Evolutionary conservation across 2,113 vertebrate genomes (phyloP), one percentile per base, ranked within the genome.

Genomic region (Python bivittatus): DNA sequence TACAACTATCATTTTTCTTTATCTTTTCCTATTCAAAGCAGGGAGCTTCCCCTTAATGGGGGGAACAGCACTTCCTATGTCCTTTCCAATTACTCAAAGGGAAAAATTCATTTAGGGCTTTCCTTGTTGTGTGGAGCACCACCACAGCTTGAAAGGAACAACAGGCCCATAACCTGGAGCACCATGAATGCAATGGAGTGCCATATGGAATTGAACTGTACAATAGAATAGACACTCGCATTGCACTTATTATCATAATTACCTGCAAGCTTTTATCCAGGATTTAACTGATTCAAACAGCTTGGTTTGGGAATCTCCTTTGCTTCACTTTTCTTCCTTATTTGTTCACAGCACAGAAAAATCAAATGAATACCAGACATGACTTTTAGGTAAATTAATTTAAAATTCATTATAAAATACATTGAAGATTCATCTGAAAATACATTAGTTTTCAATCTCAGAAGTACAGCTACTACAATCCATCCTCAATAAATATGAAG

Each of bases 381-480:
- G 20, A 83, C 90, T 94, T 92, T 95, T 87, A 87, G 89, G 58
- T 57, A 85, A 33, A 91, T 92, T 96, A 95, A 94, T 96, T 96
- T 95, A 92, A 94, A 94, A 95, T 95, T 91, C 92, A 90, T 93
- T 94, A 94, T 57, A 92, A 95, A 93, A 52, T 93, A 95, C 57
- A 42, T 84, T 1, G 0, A 95, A 64, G 20, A 93, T 95, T 95
- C 88, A 94, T 38, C 27, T 92, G 90, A 94, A 92, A 89, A 2
- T 6, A 0, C 15, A 87, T 92, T 91, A 79, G 86, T 93, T 96
- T 96, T 92, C 93, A 95, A 85, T 96, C 91, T 61, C 93, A 94
- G 87, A 95, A 84, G 48, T 91, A 86, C 88, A 57, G 27, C 86
- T 92, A 29, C 94, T 86, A n/a, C 94, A 83, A 86, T 90, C 91